These are phyloP conservation scores for Mesocentrotus franciscanus DNA, from an alignment of 53 echinoderm and acorn worm genomes.

Conservation along the genomic window DNA sequence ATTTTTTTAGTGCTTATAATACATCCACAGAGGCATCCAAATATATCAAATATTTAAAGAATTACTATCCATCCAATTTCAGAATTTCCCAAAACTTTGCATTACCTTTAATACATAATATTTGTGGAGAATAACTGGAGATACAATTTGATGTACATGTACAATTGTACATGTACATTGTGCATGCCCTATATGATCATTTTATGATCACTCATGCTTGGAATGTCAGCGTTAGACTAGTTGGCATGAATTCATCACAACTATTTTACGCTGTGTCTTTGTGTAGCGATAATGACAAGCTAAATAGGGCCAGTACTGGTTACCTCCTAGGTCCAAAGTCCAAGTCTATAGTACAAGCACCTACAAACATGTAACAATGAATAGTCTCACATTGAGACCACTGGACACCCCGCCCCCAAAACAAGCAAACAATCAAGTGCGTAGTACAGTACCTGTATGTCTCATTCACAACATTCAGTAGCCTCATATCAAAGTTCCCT, in stretches of 20 bases:
- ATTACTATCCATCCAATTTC: too few relatives aligned
- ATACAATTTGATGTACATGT: too few relatives aligned
- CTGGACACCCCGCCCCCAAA: neutral
- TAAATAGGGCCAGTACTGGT: constrained; percentile 38
- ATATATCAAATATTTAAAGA: too few relatives aligned
- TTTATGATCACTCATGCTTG: neutral
- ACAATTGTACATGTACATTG: neutral
- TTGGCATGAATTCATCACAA: constrained; percentile 44
- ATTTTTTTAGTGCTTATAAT: too few relatives aligned
- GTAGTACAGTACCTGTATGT: neutral
- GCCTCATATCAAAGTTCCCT: too few relatives aligned
- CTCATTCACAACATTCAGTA: too few relatives aligned
- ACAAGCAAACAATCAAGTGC: constrained; percentile 13
- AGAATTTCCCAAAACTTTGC: too few relatives aligned
- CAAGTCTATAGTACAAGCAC: constrained; percentile 50
- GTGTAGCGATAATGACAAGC: constrained; percentile 54
- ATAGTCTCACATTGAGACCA: constrained; percentile 18
- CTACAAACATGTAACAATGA: neutral
- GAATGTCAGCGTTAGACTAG: constrained; percentile 29
- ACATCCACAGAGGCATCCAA: too few relatives aligned
- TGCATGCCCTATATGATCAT: neutral
- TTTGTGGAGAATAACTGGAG: too few relatives aligned
- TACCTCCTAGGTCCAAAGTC: constrained; percentile 49
- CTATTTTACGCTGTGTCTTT: constrained; percentile 56
- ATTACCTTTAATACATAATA: too few relatives aligned